A percentile compares a stretch with the other conserved stretches of the same genome.
phyloP scores from a whole-genome alignment of 2,888 invertebrate genomes.

The Aporophyla lueneburgensis region DNA sequence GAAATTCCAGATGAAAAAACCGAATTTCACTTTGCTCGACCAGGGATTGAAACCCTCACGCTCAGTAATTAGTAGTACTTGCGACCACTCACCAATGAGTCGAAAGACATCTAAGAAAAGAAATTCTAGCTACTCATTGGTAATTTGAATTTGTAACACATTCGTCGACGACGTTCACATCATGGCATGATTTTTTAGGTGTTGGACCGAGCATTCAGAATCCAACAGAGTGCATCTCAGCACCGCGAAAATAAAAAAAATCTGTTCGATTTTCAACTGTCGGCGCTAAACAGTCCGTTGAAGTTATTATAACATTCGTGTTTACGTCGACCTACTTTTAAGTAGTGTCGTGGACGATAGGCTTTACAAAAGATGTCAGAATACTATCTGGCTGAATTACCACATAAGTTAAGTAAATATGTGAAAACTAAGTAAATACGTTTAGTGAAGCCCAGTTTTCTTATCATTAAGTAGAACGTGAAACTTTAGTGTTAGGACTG shows the following conservation, averaged over 20 bases:
- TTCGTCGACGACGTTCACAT: too few relatives aligned
- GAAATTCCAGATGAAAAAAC: too few relatives aligned
- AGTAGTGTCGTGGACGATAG: background rate
- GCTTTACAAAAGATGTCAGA: slow-evolving; percentile 34
- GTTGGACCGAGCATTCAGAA: too few relatives aligned
- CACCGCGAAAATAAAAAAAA: too few relatives aligned
- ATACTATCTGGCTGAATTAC: slow-evolving; percentile 40
- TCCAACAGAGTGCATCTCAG: too few relatives aligned
- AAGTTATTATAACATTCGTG: background rate
- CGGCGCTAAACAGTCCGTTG: too few relatives aligned
- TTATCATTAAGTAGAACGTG: slow-evolving; percentile 37
- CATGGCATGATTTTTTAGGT: too few relatives aligned
- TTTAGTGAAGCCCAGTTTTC: slow-evolving; percentile 26
- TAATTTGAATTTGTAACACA: background rate
- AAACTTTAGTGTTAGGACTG: slow-evolving; percentile 18
- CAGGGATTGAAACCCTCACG: too few relatives aligned
- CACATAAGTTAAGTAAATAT: slow-evolving; percentile 17
- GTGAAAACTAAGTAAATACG: slow-evolving; percentile 27
- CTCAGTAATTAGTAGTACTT: background rate
- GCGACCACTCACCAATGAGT: background rate
- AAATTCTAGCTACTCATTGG: background rate
- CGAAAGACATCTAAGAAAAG: background rate
- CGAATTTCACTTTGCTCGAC: too few relatives aligned
- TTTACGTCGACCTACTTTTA: too few relatives aligned
- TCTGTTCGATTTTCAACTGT: too few relatives aligned